Evolutionary conservation across 2,888 invertebrate genomes (phyloP).

Genomic region (Stenolophus ochropezus): DNA sequence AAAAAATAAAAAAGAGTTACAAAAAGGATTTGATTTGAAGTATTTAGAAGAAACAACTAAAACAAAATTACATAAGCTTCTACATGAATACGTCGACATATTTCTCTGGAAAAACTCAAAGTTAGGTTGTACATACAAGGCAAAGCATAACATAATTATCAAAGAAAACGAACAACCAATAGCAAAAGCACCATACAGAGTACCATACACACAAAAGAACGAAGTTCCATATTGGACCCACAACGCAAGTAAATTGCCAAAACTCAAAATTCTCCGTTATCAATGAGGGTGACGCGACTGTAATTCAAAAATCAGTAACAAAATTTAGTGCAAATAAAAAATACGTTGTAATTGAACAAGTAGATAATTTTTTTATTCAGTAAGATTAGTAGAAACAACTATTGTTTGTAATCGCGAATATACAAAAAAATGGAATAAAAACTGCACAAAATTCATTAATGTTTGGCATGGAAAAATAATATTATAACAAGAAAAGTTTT

Average conservation of each 20-base stretch:
- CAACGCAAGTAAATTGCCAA: constrained; percentile 64
- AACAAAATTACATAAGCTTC: neutral
- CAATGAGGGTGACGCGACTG: constrained; percentile 67
- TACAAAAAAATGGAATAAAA: too few species aligned
- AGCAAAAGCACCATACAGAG: constrained; percentile 61
- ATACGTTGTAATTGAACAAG: too few species aligned
- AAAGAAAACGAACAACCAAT: constrained; percentile 33
- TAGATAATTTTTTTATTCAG: too few species aligned
- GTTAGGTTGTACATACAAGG: neutral
- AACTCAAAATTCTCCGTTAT: constrained; percentile 67
- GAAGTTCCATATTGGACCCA: constrained; percentile 64
- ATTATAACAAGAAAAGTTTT: too few species aligned
- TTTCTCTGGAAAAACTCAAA: neutral
- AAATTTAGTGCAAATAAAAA: too few species aligned
- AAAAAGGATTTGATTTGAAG: neutral
- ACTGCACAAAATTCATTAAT: too few species aligned
- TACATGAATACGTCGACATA: neutral
- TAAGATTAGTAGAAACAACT: too few species aligned
- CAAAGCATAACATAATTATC: neutral
- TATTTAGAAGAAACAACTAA: neutral
- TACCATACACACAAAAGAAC: constrained; percentile 56
- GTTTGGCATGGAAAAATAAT: too few species aligned
- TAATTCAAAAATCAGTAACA: constrained; percentile 68
- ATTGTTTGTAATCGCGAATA: too few species aligned
- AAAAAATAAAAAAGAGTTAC: neutral